These are phyloP conservation scores for Lamellibrachia luymesi DNA, from an alignment of 1,140 invertebrate species.

Conservation along the genomic window DNA sequence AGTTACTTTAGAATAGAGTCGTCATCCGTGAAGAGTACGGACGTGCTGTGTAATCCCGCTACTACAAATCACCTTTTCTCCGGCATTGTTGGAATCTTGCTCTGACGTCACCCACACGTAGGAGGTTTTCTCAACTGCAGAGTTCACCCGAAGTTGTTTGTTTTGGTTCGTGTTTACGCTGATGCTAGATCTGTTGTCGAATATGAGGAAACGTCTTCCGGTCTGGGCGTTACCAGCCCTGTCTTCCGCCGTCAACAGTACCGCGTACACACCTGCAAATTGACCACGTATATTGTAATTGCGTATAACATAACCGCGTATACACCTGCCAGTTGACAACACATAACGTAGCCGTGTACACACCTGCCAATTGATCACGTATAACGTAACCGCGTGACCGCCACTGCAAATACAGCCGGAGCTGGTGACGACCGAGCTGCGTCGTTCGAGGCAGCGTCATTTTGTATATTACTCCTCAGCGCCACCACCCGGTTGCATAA, in stretches of 20 bases:
- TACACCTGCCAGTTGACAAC: background rate
- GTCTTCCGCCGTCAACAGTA: constrained; percentile 5
- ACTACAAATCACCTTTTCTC: background rate
- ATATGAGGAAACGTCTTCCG: constrained; percentile 6
- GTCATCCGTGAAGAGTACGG: too few species aligned
- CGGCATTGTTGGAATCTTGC: background rate
- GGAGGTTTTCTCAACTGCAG: background rate
- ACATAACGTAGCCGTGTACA: too few species aligned
- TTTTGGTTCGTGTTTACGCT: background rate
- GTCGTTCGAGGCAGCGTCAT: too few species aligned
- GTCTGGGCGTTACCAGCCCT: background rate
- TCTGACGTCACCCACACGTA: background rate
- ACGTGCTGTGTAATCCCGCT: too few species aligned
- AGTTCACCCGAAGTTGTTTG: background rate
- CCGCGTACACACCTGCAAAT: background rate
- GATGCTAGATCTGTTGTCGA: background rate
- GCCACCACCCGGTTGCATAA: too few species aligned
- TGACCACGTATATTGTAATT: background rate
- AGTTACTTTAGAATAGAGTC: too few species aligned
- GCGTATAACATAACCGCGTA: background rate
- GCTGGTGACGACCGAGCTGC: too few species aligned
- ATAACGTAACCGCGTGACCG: too few species aligned
- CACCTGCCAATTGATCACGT: background rate
- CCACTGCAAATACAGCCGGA: too few species aligned
- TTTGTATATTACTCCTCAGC: too few species aligned